Percentiles rank a stretch among this genome's conserved stretches.
These are phyloP conservation scores for Acrobasis consociella DNA, from an alignment of 2,888 invertebrate species.

Conservation along the genomic window DNA sequence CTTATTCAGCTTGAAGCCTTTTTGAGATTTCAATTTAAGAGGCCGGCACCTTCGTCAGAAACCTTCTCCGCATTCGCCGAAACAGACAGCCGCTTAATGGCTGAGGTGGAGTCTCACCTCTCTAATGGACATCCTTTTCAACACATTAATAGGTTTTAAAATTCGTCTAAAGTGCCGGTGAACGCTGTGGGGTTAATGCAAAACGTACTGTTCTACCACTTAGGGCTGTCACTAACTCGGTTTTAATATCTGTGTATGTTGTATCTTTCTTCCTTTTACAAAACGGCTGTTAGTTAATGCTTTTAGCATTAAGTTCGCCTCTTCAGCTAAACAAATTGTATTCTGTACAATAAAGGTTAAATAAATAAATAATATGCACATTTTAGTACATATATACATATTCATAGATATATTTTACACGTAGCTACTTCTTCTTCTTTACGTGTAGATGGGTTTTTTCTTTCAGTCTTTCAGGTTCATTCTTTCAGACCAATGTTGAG, in stretches of 20 bases:
- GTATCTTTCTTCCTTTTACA: too few relatives aligned
- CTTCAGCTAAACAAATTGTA: too few relatives aligned
- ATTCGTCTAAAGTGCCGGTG: constrained; percentile 44
- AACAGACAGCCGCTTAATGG: constrained; percentile 30
- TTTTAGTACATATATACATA: too few relatives aligned
- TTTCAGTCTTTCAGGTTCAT: too few relatives aligned
- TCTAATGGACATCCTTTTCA: constrained; percentile 68
- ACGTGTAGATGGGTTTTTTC: too few relatives aligned
- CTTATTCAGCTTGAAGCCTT: neutral
- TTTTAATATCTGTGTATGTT: neutral
- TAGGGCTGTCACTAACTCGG: constrained; percentile 28
- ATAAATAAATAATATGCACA: too few relatives aligned
- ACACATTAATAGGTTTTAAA: constrained; percentile 68
- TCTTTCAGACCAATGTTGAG: too few relatives aligned
- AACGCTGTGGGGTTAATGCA: constrained; percentile 39
- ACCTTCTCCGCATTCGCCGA: constrained; percentile 50
- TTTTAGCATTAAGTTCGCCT: too few relatives aligned
- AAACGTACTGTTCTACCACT: constrained; percentile 35
- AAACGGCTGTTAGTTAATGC: too few relatives aligned
- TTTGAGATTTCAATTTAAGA: neutral
- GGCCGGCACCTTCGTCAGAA: constrained; percentile 30
- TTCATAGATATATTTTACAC: too few relatives aligned
- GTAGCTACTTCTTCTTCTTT: too few relatives aligned
- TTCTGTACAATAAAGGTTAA: too few relatives aligned
- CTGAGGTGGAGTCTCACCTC: constrained; percentile 54